Evolutionary conservation across 2,888 invertebrate genomes (phyloP).

Genomic region (Tachina grossa): DNA sequence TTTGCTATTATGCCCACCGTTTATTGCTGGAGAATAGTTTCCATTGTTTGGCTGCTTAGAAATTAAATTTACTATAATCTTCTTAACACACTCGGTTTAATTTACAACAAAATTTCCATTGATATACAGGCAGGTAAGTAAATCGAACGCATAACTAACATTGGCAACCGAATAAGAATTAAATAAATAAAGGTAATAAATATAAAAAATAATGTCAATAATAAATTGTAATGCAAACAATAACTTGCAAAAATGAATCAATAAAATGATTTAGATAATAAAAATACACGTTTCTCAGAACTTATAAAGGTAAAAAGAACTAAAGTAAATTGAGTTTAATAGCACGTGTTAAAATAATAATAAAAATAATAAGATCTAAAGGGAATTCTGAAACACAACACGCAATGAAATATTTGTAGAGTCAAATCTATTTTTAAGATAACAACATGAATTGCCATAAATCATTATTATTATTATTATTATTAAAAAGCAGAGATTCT

Average conservation of each 20-base stretch:
- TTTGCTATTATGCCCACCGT: neutral
- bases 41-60: neutral
- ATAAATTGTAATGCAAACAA: conserved; percentile 25
- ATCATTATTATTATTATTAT: neutral
- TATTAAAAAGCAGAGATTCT: neutral
- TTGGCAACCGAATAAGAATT: neutral
- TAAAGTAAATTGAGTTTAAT: neutral
- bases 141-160: neutral
- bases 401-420: neutral
- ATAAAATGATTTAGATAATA: neutral
- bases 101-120: neutral
- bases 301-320: neutral
- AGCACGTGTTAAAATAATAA: conserved; percentile 14
- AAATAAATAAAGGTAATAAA: conserved; percentile 37
- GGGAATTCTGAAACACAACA: neutral
- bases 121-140: neutral
- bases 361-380: neutral
- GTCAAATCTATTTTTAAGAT: neutral
- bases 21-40: neutral
- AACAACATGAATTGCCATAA: neutral
- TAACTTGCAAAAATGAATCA: conserved; percentile 7
- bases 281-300: conserved; percentile 2
- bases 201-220: conserved; percentile 27
- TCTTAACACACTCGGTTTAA: neutral
- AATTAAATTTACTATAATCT: neutral